Conservation (phyloP, 2,113 vertebrate species). For the Motacilla alba region DNA sequence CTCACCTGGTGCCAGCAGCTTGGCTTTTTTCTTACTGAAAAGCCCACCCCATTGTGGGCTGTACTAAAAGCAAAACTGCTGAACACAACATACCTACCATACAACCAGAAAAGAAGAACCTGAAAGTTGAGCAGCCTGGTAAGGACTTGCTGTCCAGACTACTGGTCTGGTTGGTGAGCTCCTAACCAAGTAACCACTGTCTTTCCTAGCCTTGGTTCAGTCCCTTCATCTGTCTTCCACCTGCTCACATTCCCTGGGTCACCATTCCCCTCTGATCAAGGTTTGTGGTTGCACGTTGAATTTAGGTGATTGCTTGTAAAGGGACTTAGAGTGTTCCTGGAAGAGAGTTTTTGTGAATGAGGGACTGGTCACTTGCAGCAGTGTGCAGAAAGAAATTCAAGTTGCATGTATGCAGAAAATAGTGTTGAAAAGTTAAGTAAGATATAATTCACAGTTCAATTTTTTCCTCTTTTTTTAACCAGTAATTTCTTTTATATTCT, state of each 20-base stretch:
- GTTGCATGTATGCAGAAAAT: background rate
- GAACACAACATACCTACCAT: background rate
- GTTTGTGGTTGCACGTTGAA: background rate
- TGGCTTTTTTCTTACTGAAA: background rate
- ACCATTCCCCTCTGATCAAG: rapidly evolving
- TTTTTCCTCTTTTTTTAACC: background rate
- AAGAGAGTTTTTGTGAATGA: background rate
- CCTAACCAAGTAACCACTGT: background rate
- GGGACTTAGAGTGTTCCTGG: background rate
- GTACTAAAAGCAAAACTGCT: background rate
- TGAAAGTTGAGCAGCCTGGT: background rate
- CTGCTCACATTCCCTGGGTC: rapidly evolving
- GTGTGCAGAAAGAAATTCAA: background rate
- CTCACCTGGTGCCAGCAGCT: background rate
- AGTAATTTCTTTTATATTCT: background rate
- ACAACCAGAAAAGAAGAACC: background rate
- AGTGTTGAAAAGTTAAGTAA: background rate
- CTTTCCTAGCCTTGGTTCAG: background rate
- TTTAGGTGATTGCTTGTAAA: background rate
- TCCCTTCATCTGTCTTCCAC: background rate
- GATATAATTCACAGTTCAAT: background rate
- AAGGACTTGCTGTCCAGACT: background rate
- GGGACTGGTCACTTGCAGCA: background rate
- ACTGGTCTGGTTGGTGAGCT: background rate
- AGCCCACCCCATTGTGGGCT: background rate